phyloP scores from a whole-genome alignment of 2,797 vertebrate genomes.

The Poeciliopsis turneri region DNA sequence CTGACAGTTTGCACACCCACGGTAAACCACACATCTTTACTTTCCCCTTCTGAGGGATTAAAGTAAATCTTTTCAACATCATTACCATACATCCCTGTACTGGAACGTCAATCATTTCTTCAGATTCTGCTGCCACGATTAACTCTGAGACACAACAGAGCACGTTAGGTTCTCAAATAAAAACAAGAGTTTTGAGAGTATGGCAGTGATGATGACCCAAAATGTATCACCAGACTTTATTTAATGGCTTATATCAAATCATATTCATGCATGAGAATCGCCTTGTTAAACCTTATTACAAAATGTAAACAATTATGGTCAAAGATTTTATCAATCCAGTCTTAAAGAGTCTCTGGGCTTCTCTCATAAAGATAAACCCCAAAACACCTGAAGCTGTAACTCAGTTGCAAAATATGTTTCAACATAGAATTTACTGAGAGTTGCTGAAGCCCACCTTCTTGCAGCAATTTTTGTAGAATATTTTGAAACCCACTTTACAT shows the following conservation, averaged over 20 bases:
- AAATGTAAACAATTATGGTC: conserved; percentile 8
- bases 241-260: neutral
- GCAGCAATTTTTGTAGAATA: neutral
- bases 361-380: neutral
- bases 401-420: neutral
- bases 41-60: conserved; percentile 64
- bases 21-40: conserved; percentile 29
- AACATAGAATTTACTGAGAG: neutral
- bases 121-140: neutral
- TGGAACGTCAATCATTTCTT: neutral
- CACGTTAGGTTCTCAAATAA: neutral
- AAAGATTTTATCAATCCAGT: neutral
- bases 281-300: conserved; percentile 40
- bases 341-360: neutral
- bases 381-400: neutral
- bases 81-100: conserved; percentile 66
- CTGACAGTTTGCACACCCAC: conserved; percentile 61
- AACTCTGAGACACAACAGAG: neutral
- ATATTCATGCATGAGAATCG: neutral
- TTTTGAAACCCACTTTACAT: neutral
- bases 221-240: neutral
- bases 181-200: neutral
- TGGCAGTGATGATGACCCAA: neutral
- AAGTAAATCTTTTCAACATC: conserved; percentile 63
- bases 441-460: neutral